Base-by-base conservation (phyloP, 2,797 vertebrate genomes). In the Toxotes lorentzi region DNA sequence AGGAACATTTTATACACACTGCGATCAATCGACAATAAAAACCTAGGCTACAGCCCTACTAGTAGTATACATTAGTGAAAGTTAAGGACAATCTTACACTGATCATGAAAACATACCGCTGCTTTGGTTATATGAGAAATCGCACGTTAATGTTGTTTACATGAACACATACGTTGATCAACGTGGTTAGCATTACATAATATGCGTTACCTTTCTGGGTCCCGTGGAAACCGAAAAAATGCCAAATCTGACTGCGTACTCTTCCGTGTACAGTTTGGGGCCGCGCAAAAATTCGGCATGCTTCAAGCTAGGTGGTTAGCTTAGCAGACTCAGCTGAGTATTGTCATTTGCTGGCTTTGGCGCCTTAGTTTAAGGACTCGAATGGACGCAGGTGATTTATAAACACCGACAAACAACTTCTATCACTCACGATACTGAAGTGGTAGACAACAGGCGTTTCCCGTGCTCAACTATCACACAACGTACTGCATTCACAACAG, bases 241-340 rank as follows among this genome's bases (percentile, higher is more conserved):
- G 96, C 96, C 87, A 97, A 69, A 82, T 97, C 95, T 0, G 95
- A 96, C 79, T 96, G 95, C 0, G 96, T 96, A 76, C 96, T 97
- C 83, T 97, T 97, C 85, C 96, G 91, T 70, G 96, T 96, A 85
- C 96, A 97, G 76, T 97, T 97, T 4, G 96, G 96, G 76, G 96
- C 96, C 90, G 96, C 96, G 91, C 96, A 97, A 88, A 97, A 97
- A 94, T 97, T 97, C 27, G 96, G 96, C 96, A 97, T 97, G 82
- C n/a, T 94, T 86, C 34, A 78, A 30, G 73, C 79, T 87, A 85
- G 35, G 23, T 53, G 21, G 88, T 80, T 93, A 91, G 86, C 86
- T 83, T 74, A 62, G 84, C 64, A 60, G 81, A 76, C 47, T 65
- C 40, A 53, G 73, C 59, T 27, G 1, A 30, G 48, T 78, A 5